Percentiles rank a stretch among this genome's conserved stretches.
Evolutionary conservation across 1,140 invertebrate species (phyloP).

Genomic region (Spodoptera frugiperda): DNA sequence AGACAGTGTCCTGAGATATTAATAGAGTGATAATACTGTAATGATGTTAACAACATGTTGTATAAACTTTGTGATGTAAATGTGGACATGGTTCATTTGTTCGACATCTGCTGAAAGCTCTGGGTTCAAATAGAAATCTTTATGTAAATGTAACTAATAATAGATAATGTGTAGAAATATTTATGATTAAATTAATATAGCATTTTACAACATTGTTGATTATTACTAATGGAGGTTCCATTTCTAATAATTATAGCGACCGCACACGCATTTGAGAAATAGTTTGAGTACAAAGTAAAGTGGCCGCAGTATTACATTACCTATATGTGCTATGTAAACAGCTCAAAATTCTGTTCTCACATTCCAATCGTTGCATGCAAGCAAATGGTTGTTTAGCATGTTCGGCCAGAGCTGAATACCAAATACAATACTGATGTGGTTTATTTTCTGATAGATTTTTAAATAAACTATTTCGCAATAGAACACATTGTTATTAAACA

Average conservation of each 20-base stretch:
- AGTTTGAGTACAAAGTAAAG: slow-evolving; percentile 64
- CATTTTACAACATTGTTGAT: slow-evolving; percentile 63
- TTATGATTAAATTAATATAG: slow-evolving; percentile 75
- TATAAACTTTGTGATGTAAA: slow-evolving; percentile 64
- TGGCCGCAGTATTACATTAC: slow-evolving; percentile 45
- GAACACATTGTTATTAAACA: slow-evolving; percentile 42
- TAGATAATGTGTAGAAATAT: slow-evolving; percentile 70
- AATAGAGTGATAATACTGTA: slow-evolving; percentile 62
- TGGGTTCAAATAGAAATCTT: slow-evolving; percentile 56
- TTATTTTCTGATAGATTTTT: slow-evolving; percentile 73
- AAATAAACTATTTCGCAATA: slow-evolving; percentile 53
- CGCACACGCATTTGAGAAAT: slow-evolving; percentile 55
- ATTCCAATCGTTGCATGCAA: slow-evolving; percentile 73
- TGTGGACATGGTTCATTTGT: slow-evolving; percentile 61
- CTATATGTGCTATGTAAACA: slow-evolving; percentile 47
- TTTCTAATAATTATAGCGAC: slow-evolving; percentile 54
- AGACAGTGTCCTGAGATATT: slow-evolving; percentile 76
- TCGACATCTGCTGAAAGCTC: slow-evolving; percentile 64
- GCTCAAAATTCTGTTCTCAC: slow-evolving; percentile 63
- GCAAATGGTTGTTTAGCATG: slow-evolving; percentile 56
- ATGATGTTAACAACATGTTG: slow-evolving; percentile 48
- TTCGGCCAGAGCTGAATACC: slow-evolving; percentile 77
- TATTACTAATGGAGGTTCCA: slow-evolving; percentile 56
- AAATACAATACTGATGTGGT: slow-evolving; percentile 76
- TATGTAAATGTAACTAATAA: slow-evolving; percentile 67